These are phyloP conservation scores for Pseudomyrmex cubaensis DNA, from an alignment of 1,140 invertebrate species.

Conservation along the genomic window DNA sequence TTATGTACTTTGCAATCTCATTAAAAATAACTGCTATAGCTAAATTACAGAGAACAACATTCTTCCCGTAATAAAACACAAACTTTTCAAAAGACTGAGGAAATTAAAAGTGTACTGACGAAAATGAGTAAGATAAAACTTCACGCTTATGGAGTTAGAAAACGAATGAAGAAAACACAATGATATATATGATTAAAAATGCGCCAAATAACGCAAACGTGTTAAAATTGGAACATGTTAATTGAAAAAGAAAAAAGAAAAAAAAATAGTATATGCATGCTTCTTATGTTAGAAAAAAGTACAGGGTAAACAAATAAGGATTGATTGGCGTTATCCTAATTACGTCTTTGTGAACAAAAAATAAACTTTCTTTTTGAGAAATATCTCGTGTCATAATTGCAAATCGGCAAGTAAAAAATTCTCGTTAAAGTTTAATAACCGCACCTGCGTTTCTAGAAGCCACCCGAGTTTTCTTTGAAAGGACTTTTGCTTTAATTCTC, in stretches of 20 bases:
- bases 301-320: background rate
- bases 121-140: conserved; percentile 2
- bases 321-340: conserved; percentile 22
- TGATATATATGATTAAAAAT: no score
- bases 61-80: background rate
- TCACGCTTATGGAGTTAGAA: background rate
- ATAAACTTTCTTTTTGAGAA: background rate
- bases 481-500: conserved; percentile 22
- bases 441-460: background rate
- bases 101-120: conserved; percentile 10
- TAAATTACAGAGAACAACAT: background rate
- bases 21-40: background rate
- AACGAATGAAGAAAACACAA: background rate
- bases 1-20: background rate
- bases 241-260: background rate
- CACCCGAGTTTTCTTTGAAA: background rate
- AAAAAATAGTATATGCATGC: no score
- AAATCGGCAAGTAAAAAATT: conserved; percentile 35
- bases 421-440: conserved; percentile 56
- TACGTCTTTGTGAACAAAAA: background rate
- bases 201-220: background rate
- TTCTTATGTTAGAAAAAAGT: background rate
- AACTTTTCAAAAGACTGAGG: background rate
- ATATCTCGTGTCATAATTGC: background rate
- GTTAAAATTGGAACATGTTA: background rate